phyloP scores from a whole-genome alignment of 2,888 invertebrate species.

The Drymonia ruficornis region DNA sequence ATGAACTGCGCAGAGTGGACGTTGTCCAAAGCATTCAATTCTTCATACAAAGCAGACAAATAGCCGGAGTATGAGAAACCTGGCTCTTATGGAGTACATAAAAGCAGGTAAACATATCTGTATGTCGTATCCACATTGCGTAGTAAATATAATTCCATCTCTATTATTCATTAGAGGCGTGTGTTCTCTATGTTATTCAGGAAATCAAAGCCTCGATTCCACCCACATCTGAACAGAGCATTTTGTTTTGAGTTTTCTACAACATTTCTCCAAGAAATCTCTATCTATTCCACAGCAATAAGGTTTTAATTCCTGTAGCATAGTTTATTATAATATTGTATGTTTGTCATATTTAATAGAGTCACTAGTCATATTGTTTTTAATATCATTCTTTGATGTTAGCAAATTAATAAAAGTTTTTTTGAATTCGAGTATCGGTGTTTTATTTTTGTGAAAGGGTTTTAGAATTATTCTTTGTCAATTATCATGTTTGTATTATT shows the following conservation, averaged over 20 bases:
- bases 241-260: not conserved
- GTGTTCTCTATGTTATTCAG: too few species aligned
- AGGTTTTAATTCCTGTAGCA: not conserved
- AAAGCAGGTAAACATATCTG: too few species aligned
- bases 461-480: not conserved
- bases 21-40: too few species aligned
- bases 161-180: too few species aligned
- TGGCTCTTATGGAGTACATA: too few species aligned
- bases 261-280: not conserved
- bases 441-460: not conserved
- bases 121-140: too few species aligned
- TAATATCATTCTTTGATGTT: slow-evolving; percentile 31
- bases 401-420: slow-evolving; percentile 32
- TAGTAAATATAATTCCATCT: too few species aligned
- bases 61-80: too few species aligned
- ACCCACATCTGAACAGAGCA: not conserved
- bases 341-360: slow-evolving; percentile 45
- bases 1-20: too few species aligned
- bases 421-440: slow-evolving; percentile 7
- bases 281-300: not conserved
- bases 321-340: slow-evolving; percentile 10
- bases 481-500: too few species aligned
- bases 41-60: too few species aligned
- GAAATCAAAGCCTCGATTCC: not conserved
- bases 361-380: slow-evolving; percentile 34